phyloP scores from a whole-genome alignment of 2,797 vertebrate genomes.

The Parauchenoglanis ngamensis region DNA sequence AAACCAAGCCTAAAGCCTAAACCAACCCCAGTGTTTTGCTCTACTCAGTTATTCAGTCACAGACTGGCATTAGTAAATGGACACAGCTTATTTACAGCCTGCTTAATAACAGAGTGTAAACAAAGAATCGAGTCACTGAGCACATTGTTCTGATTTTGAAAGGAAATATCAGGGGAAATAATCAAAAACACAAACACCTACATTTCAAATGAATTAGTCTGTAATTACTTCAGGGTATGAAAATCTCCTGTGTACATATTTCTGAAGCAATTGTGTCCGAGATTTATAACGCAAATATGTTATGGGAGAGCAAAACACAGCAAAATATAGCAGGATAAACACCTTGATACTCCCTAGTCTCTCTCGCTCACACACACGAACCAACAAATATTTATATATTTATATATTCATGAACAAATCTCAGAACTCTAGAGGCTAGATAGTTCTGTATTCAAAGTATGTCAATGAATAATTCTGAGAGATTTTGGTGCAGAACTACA shows the following conservation, averaged over 20 bases:
- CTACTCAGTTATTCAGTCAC: slow-evolving; percentile 57
- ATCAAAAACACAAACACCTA: slow-evolving; percentile 73
- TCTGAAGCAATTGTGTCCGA: slow-evolving; percentile 70
- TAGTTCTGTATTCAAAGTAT: not conserved
- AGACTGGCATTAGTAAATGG: slow-evolving; percentile 50
- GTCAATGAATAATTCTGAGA: not conserved
- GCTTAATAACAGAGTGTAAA: slow-evolving; percentile 65
- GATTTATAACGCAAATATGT: slow-evolving; percentile 64
- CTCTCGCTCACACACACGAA: not conserved
- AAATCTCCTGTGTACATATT: slow-evolving; percentile 76
- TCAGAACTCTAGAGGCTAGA: not conserved
- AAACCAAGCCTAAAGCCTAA: slow-evolving; percentile 15
- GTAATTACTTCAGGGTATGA: slow-evolving; percentile 79
- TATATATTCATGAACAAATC: not conserved
- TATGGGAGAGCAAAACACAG: slow-evolving; percentile 53
- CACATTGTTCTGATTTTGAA: slow-evolving; percentile 78
- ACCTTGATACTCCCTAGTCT: slow-evolving; percentile 57
- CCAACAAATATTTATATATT: slow-evolving; percentile 1
- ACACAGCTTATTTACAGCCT: slow-evolving; percentile 69
- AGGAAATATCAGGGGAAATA: slow-evolving; percentile 79
- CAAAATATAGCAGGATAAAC: slow-evolving; percentile 51
- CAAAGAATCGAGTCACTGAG: slow-evolving; percentile 75
- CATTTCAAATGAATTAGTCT: slow-evolving; percentile 65
- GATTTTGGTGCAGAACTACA: not conserved
- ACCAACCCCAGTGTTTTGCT: slow-evolving; percentile 60